Base-by-base conservation (phyloP, 2,888 invertebrate species). In the Drosophila kanekoi region DNA sequence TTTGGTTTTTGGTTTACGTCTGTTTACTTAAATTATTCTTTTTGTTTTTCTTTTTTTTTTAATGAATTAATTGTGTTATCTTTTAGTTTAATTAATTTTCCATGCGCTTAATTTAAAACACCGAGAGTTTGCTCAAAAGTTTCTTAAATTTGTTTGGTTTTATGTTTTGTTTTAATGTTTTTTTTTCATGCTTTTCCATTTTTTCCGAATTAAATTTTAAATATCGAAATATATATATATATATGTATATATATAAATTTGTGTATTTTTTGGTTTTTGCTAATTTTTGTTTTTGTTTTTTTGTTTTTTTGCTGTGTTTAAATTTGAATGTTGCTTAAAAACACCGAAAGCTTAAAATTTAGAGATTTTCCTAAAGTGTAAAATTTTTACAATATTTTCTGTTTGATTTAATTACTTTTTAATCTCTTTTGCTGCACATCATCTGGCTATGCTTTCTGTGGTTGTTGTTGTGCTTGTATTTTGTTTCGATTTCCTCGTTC, bases 311-410 rank as follows among this genome's bases (percentile, higher is more conserved):
- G 79, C 56, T 66, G 52, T 59, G 32, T 70, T 79, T 60, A 45
- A 61, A 70, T 66, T 69, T 67, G 56, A 54, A 74, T 72, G 64
- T 81, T 86, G 73, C 68, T 88, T 90, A 88, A 90, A 91, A 92
- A 92, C 92, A 92, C 91, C 92, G 84, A 92, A 92, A 92, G 92
- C 92, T 91, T 92, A 92, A 91, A 85, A 89, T 91, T 91, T 91
- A 91, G 89, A 82, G 85, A 87, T 84, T 84, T 76, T 80, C 82
- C 87, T 87, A 90, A 89, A 87, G 76, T 83, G 77, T 89, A 80
- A 78, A 81, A 61, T 81, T 80, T 81, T 89, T 89, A 85, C 80
- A 87, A 87, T 81, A 69, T 77, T 69, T 63, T 58, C 45, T 37
- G 51, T 58, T 60, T 13, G 13, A 18, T 67, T 44, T 54, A 52